A percentile compares a stretch with the other conserved stretches of the same genome.
These are phyloP conservation scores for Digitonthophagus gazella DNA, from an alignment of 2,888 invertebrate species.

Conservation along the genomic window DNA sequence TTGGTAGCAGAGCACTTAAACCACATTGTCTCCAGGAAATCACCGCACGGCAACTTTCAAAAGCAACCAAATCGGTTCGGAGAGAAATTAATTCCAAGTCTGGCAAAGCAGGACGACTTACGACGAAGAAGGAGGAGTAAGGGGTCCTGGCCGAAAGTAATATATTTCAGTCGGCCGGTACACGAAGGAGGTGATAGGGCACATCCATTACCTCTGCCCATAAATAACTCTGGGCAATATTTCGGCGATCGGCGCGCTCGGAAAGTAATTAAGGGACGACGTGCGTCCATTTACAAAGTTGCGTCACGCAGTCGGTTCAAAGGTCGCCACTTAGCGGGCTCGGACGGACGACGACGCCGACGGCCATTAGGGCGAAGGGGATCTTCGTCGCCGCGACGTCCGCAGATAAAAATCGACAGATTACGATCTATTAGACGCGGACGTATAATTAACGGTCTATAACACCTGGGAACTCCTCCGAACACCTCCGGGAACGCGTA, in stretches of 20 bases:
- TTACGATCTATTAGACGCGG: background rate
- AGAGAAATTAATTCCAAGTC: background rate
- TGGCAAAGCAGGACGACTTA: background rate
- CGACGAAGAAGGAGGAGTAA: background rate
- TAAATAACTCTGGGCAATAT: slow-evolving; percentile 33
- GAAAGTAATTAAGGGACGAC: slow-evolving; percentile 31
- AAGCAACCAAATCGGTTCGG: background rate
- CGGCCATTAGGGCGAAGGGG: background rate
- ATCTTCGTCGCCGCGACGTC: background rate
- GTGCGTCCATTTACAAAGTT: slow-evolving; percentile 31
- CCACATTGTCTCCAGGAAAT: background rate
- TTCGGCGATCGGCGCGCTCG: slow-evolving; percentile 32
- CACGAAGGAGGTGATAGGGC: slow-evolving; percentile 28
- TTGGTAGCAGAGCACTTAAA: background rate
- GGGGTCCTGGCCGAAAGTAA: slow-evolving; percentile 21
- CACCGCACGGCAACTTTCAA: background rate
- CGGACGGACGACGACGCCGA: background rate
- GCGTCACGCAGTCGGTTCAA: slow-evolving; percentile 17
- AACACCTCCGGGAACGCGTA: background rate
- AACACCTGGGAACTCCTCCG: background rate
- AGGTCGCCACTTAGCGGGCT: background rate
- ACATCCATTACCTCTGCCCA: slow-evolving; percentile 28
- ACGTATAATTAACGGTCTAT: background rate
- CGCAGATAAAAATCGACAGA: background rate
- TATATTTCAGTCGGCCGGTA: slow-evolving; percentile 27